phyloP scores from a whole-genome alignment of 2,797 vertebrate species.

The Zenarchopterus dispar region DNA sequence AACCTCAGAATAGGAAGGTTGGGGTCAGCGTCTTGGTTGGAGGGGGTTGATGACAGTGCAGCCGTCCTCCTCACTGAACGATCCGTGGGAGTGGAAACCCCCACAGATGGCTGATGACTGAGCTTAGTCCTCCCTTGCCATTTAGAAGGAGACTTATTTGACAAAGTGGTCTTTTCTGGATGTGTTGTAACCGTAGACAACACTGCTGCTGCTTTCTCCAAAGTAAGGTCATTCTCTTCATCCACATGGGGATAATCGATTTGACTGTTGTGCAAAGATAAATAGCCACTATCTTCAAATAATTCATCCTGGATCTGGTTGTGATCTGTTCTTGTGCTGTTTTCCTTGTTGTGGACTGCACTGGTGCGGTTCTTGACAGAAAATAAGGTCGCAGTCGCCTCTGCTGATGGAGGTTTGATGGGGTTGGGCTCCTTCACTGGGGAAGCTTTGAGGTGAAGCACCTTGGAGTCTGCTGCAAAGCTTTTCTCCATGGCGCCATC shows the following conservation, averaged over 20 bases:
- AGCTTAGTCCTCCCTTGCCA: not conserved
- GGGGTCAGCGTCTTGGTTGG: conserved; percentile 37
- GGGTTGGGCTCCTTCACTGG: conserved; percentile 56
- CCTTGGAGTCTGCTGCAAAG: conserved; percentile 21
- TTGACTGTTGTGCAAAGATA: conserved; percentile 86
- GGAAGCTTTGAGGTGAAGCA: conserved; percentile 40
- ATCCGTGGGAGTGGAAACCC: conserved; percentile 37
- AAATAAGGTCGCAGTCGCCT: conserved; percentile 6
- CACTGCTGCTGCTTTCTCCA: not conserved
- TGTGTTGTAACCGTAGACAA: not conserved
- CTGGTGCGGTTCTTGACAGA: conserved; percentile 52
- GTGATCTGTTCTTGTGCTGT: conserved; percentile 62
- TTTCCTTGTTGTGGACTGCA: conserved; percentile 88
- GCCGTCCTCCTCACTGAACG: conserved; percentile 10
- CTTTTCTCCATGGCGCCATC: conserved; percentile 44
- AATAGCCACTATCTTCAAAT: conserved; percentile 92
- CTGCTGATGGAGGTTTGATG: conserved; percentile 45
- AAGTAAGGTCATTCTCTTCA: conserved; percentile 29
- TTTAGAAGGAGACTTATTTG: conserved; percentile 46
- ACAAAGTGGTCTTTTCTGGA: not conserved
- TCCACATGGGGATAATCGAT: conserved; percentile 69
- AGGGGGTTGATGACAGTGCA: conserved; percentile 23
- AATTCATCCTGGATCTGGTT: conserved; percentile 54
- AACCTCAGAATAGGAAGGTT: conserved; percentile 87
- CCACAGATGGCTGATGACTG: not conserved